These are phyloP conservation scores for Muschampia plurimacula DNA, from an alignment of 2,888 invertebrate species.

Conservation along the genomic window DNA sequence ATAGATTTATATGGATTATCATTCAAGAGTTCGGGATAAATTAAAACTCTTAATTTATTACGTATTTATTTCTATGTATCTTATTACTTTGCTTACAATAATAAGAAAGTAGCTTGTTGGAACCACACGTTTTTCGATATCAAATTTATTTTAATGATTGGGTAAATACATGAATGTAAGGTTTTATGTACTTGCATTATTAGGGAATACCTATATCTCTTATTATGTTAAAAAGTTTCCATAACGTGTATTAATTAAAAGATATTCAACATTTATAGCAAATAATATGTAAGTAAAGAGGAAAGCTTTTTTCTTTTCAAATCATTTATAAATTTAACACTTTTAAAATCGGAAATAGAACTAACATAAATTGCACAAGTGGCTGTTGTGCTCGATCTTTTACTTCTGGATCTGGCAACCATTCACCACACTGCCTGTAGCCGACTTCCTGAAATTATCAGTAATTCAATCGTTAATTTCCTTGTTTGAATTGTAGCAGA, in stretches of 20 bases:
- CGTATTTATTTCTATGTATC: neutral
- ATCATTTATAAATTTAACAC: neutral
- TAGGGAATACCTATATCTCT: too few relatives aligned
- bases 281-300: neutral
- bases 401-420: conserved; percentile 67
- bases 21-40: too few relatives aligned
- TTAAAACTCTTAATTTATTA: too few relatives aligned
- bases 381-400: conserved; percentile 35
- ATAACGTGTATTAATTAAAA: neutral
- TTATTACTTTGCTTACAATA: neutral
- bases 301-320: neutral
- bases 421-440: conserved; percentile 78
- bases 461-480: too few relatives aligned
- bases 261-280: neutral
- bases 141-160: too few relatives aligned
- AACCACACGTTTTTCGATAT: too few relatives aligned
- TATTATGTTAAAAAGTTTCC: too few relatives aligned
- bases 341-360: neutral
- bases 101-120: neutral
- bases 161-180: too few relatives aligned
- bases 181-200: neutral
- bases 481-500: too few relatives aligned
- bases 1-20: too few relatives aligned
- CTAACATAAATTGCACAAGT: neutral
- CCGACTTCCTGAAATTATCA: conserved; percentile 64